Evolutionary conservation across 1,140 invertebrate species (phyloP).

Genomic region (Cydia fagiglandana): DNA sequence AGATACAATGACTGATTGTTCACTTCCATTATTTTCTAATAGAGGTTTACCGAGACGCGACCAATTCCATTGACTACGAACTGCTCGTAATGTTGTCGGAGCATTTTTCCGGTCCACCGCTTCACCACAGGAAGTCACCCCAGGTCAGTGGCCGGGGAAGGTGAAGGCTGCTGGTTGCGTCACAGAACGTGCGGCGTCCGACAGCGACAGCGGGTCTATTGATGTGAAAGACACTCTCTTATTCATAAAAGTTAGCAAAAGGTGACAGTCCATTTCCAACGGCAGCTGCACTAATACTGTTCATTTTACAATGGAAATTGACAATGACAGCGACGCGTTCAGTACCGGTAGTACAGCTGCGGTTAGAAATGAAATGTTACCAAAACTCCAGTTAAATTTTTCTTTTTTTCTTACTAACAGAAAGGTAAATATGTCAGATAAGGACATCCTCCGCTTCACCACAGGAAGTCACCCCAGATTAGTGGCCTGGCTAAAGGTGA

Average conservation of each 20-base stretch:
- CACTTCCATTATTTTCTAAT: background rate
- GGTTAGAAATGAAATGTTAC: no score
- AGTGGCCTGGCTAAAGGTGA: background rate
- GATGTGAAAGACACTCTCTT: background rate
- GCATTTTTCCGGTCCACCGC: constrained; percentile 11
- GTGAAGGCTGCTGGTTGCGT: constrained; percentile 7
- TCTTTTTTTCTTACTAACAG: no score
- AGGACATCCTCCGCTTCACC: background rate
- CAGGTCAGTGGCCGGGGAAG: background rate
- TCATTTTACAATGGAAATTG: no score
- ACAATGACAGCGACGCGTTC: no score
- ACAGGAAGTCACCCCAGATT: background rate
- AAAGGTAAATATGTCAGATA: no score
- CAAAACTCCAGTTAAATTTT: no score
- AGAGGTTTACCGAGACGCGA: constrained; percentile 1
- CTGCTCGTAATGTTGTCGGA: background rate
- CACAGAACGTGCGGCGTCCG: background rate
- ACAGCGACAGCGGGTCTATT: background rate
- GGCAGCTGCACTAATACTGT: no score
- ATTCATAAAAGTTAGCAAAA: no score
- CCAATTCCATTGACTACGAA: no score
- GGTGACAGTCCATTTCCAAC: no score
- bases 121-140: constrained; percentile 1
- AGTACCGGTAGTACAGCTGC: no score
- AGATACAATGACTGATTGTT: background rate